Evolutionary conservation across 2,113 vertebrate species (phyloP), one percentile per base, ranked within the genome.

Genomic region (Cinclus mexicanus): DNA sequence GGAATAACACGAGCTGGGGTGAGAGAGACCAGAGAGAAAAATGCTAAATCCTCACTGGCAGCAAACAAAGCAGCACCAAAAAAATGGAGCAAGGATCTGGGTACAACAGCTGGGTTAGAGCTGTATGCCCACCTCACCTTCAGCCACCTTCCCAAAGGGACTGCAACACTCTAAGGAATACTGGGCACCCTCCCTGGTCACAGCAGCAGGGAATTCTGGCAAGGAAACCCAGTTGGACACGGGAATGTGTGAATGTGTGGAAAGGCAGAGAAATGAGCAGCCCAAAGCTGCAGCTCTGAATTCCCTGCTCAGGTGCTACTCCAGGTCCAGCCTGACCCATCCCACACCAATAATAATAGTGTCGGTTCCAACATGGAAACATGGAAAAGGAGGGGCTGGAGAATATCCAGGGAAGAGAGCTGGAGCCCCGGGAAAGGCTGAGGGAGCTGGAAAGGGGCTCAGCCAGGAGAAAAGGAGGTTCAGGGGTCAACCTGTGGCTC

Each of bases 81-180:
- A 42, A 42, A n/a, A 33, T 1, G 17, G 74, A 26, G 20, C 5
- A 42, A 46, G 49, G 65, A 41, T 2, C 12, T 1, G 23, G 46
- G 29, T 12, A 31, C 44, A 37, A 7, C 49, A 8, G 1, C 33
- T 8, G 69, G 29, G 37, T 37, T 2, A 17, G 65, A 19, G 11
- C 35, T 39, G 41, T 5, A 68, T 16, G 57, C 14, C 67, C 69
- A 42, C 55, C 82, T 28, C 35, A 14, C 3, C 44, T 7, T 29
- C 57, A 42, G 44, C 42, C 53, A 12, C 72, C 3, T 23, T 2
- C 55, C 55, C 14, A 2, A 50, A 47, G 9, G 14, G 52, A 53
- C 21, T 7, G 80, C 1, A 2, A 26, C 4, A 3, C 21, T 17
- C n/a, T 60, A 0, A 3, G 31, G 10, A 41, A 37, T 1, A 6